Evolutionary conservation across 2,113 vertebrate genomes (phyloP).

Genomic region (Callocephalon fimbriatum): DNA sequence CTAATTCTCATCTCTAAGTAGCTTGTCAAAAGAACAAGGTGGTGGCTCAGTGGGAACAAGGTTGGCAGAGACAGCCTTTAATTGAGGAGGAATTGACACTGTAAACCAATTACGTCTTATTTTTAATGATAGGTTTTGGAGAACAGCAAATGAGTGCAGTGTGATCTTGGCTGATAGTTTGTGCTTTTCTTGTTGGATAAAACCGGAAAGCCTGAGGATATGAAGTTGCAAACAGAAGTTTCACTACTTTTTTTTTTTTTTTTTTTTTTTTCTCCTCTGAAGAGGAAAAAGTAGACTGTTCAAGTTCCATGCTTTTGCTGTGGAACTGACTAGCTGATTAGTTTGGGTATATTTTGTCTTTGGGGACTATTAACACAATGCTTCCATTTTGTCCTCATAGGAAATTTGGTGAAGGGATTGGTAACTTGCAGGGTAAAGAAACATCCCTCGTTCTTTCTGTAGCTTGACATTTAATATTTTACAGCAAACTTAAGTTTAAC

Average conservation of each 20-base stretch:
- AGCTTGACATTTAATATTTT: constrained; percentile 75
- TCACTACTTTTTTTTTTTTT: background rate
- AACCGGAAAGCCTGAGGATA: background rate
- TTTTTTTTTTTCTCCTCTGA: background rate
- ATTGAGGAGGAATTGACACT: background rate
- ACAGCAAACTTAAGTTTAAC: constrained; percentile 78
- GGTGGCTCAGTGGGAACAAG: background rate
- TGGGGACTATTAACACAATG: background rate
- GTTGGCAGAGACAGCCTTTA: background rate
- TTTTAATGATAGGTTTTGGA: constrained; percentile 45
- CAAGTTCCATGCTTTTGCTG: background rate
- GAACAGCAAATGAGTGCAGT: background rate
- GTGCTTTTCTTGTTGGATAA: background rate
- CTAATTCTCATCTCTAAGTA: background rate
- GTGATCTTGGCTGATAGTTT: constrained; percentile 16
- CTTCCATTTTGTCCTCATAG: background rate
- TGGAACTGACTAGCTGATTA: background rate
- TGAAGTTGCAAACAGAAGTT: background rate
- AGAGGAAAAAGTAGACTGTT: background rate
- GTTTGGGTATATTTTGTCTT: background rate
- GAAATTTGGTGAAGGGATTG: background rate
- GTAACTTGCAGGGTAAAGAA: background rate
- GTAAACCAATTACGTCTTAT: background rate
- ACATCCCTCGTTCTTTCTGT: constrained; percentile 14
- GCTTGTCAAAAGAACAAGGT: background rate